phyloP scores from a whole-genome alignment of 2,888 invertebrate genomes.

The Hoplodrina ambigua region DNA sequence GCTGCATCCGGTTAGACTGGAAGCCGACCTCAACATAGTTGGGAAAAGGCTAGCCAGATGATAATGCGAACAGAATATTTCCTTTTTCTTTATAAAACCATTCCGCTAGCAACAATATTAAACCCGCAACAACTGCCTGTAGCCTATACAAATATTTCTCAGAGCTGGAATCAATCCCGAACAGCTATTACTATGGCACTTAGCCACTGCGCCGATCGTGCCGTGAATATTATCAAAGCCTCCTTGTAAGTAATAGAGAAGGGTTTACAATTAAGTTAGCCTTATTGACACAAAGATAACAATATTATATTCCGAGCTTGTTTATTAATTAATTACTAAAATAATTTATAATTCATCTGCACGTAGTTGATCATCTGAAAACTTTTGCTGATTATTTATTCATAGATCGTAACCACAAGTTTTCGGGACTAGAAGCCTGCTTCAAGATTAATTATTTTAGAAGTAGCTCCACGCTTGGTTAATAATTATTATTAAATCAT shows the following conservation, averaged over 20 bases:
- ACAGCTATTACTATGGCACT: no score
- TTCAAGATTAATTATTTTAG: constrained; percentile 14
- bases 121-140: no score
- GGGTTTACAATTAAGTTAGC: background rate
- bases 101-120: no score
- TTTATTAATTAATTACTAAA: constrained; percentile 15
- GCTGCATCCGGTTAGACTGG: no score
- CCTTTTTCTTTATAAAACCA: no score
- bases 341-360: constrained; percentile 24
- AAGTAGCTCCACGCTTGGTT: constrained; percentile 5
- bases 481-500: constrained; percentile 19
- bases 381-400: constrained; percentile 43
- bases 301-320: constrained; percentile 2
- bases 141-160: no score
- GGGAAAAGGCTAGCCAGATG: no score
- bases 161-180: no score
- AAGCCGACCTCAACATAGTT: no score
- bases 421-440: constrained; percentile 18
- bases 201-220: no score
- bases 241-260: background rate
- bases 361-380: constrained; percentile 23
- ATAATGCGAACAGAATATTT: no score
- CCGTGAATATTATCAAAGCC: background rate
- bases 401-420: constrained; percentile 33
- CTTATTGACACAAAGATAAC: background rate